These are phyloP conservation scores for Sphaeramia orbicularis DNA, from an alignment of 2,797 vertebrate species.

Conservation along the genomic window DNA sequence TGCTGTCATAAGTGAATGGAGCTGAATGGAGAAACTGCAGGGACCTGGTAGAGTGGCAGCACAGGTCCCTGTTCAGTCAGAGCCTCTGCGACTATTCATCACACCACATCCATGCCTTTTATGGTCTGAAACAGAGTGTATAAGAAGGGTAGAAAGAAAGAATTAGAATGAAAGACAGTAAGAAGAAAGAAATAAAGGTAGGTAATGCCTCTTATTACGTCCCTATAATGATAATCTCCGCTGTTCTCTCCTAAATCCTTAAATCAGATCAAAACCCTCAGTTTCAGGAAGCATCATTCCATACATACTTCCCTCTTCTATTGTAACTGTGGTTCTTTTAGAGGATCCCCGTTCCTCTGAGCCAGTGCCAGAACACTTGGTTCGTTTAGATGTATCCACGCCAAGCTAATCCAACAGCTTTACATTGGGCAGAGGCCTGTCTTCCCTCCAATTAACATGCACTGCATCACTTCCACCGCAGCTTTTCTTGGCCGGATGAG, in stretches of 20 bases:
- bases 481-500: slow-evolving; percentile 41
- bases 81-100: slow-evolving; percentile 62
- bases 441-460: slow-evolving; percentile 49
- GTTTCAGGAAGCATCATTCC: slow-evolving; percentile 57
- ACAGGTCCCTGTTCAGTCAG: slow-evolving; percentile 47
- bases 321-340: slow-evolving; percentile 24
- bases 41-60: slow-evolving; percentile 53
- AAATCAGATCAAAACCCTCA: slow-evolving; percentile 41
- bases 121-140: slow-evolving; percentile 57
- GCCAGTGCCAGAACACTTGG: slow-evolving; percentile 41
- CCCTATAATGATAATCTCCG: slow-evolving; percentile 41
- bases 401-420: slow-evolving; percentile 39
- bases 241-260: slow-evolving; percentile 13
- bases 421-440: slow-evolving; percentile 50
- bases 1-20: slow-evolving; percentile 64
- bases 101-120: slow-evolving; percentile 71
- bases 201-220: neutral
- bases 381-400: slow-evolving; percentile 41
- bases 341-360: slow-evolving; percentile 36
- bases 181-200: slow-evolving; percentile 3
- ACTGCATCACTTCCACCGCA: slow-evolving; percentile 49
- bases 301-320: slow-evolving; percentile 34
- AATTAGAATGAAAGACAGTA: slow-evolving; percentile 10
- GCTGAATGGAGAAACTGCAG: slow-evolving; percentile 70
- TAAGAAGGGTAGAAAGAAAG: slow-evolving; percentile 17